phyloP scores from a whole-genome alignment of 2,113 vertebrate species.

The Anhinga rufa region DNA sequence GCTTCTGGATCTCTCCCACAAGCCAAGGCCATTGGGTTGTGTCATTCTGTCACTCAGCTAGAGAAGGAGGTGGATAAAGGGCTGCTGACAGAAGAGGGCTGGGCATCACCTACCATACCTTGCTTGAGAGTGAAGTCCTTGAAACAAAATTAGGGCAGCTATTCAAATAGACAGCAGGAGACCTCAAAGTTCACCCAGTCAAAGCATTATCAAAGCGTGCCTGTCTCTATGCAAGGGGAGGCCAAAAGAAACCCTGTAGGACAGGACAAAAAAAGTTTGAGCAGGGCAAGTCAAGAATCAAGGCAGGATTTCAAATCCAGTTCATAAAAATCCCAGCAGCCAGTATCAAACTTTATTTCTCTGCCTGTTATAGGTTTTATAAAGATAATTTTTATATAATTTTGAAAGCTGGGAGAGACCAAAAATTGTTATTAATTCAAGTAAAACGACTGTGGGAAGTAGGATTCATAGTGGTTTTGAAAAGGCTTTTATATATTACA shows the following conservation, averaged over 20 bases:
- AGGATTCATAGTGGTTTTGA: fast-evolving
- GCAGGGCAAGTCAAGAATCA: not conserved
- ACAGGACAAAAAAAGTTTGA: not conserved
- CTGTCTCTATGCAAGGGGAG: not conserved
- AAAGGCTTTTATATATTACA: not conserved
- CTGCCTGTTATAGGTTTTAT: not conserved
- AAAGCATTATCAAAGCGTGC: not conserved
- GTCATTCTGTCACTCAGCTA: not conserved
- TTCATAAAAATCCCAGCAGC: not conserved
- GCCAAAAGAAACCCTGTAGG: not conserved
- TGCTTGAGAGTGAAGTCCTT: not conserved
- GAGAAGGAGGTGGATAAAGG: not conserved
- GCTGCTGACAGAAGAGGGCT: not conserved
- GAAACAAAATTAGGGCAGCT: not conserved
- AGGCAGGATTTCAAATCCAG: not conserved
- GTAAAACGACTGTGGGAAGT: not conserved
- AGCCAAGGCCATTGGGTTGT: not conserved
- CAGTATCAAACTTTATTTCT: not conserved
- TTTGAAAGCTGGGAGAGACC: not conserved
- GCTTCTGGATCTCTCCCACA: not conserved
- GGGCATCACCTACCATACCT: not conserved
- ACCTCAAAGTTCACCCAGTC: not conserved
- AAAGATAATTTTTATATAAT: not conserved
- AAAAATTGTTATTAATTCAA: not conserved
- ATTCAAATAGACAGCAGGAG: not conserved